Conservation (phyloP, 2,888 invertebrate species). For the Parthenolecanium corni region DNA sequence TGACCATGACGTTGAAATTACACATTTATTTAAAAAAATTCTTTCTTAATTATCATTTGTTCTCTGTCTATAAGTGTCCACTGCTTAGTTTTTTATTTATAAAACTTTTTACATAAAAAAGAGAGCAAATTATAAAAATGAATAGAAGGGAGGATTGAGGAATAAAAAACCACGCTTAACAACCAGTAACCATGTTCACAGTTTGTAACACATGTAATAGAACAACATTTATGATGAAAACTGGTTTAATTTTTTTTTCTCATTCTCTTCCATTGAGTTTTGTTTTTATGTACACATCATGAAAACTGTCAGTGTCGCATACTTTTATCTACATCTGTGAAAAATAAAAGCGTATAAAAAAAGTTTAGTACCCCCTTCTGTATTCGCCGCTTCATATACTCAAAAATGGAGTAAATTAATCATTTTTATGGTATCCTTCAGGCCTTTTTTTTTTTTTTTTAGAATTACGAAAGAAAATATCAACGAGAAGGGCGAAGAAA, state of each 20-base stretch:
- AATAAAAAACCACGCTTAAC: slow-evolving; percentile 4
- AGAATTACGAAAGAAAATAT: not conserved
- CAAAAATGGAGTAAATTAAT: slow-evolving; percentile 16
- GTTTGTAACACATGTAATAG: slow-evolving; percentile 26
- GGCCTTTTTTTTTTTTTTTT: slow-evolving; percentile 1
- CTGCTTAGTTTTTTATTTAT: slow-evolving; percentile 15
- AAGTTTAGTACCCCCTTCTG: not conserved
- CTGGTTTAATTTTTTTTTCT: slow-evolving; percentile 9
- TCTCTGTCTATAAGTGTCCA: not conserved
- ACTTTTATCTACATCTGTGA: slow-evolving; percentile 23
- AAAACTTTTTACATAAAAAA: slow-evolving; percentile 7
- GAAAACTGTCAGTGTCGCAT: slow-evolving; percentile 26
- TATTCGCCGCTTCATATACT: not conserved
- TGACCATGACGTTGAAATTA: not conserved
- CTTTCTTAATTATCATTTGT: slow-evolving; percentile 17
- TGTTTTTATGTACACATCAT: slow-evolving; percentile 18
- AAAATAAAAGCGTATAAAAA: not conserved
- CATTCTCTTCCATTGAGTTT: slow-evolving; percentile 7
- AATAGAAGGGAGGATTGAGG: not conserved
- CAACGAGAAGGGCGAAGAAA: not conserved
- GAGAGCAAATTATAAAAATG: not conserved
- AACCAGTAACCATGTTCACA: slow-evolving; percentile 25
- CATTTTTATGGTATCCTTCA: slow-evolving; percentile 19
- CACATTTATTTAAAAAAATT: not conserved
- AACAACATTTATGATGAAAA: slow-evolving; percentile 22